A percentile compares a stretch with the other conserved stretches of the same genome.
phyloP scores from a whole-genome alignment of 2,113 vertebrate genomes.

The Prunella himalayana region DNA sequence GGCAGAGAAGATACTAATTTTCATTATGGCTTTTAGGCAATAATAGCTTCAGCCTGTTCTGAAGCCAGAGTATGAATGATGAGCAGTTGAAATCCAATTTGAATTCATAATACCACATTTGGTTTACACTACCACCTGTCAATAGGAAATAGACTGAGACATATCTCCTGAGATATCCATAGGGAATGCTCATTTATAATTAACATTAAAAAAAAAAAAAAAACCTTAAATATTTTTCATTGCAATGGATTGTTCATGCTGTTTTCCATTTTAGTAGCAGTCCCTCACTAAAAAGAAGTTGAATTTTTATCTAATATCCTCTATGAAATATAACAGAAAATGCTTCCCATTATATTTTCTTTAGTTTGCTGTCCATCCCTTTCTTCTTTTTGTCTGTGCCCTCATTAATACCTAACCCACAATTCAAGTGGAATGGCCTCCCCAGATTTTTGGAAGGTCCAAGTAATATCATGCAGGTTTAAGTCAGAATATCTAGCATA shows the following conservation, averaged over 20 bases:
- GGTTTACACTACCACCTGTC: constrained; percentile 73
- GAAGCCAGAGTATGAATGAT: constrained; percentile 58
- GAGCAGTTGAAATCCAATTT: constrained; percentile 72
- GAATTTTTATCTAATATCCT: constrained; percentile 52
- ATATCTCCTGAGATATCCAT: constrained; percentile 53
- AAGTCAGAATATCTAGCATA: background rate
- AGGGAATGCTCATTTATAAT: constrained; percentile 68
- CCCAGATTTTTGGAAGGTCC: background rate
- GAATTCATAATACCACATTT: constrained; percentile 73
- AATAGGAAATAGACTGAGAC: constrained; percentile 67
- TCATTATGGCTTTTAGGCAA: constrained; percentile 52
- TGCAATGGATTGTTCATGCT: constrained; percentile 47
- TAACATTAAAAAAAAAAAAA: background rate
- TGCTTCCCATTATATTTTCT: constrained; percentile 22
- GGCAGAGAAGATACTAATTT: constrained; percentile 3
- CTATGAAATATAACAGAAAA: constrained; percentile 29
- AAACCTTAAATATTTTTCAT: background rate
- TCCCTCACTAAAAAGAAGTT: constrained; percentile 28
- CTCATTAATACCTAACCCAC: background rate
- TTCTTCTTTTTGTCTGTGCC: background rate
- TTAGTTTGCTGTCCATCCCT: background rate
- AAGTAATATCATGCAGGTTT: background rate
- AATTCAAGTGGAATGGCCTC: background rate
- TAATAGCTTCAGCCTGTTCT: constrained; percentile 59
- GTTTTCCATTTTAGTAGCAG: constrained; percentile 49